phyloP scores from a whole-genome alignment of 2,888 invertebrate genomes.

The Scaptomyza parva region DNA sequence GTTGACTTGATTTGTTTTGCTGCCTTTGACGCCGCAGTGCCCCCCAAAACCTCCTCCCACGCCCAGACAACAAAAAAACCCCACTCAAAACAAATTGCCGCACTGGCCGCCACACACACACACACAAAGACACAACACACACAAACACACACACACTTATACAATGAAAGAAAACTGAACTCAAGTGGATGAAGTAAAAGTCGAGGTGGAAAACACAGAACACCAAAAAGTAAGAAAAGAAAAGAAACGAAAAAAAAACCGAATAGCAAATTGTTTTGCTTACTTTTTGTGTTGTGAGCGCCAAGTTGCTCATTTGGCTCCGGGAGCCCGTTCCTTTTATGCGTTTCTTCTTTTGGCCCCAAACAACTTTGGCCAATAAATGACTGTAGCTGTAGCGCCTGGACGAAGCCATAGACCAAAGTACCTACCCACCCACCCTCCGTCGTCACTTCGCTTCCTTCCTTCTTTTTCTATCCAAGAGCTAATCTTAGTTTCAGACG shows the following conservation, averaged over 20 bases:
- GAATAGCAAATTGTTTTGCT: slow-evolving; percentile 78
- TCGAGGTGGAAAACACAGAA: slow-evolving; percentile 14
- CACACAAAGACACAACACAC: background rate
- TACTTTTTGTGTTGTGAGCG: slow-evolving; percentile 71
- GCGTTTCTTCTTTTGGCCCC: slow-evolving; percentile 54
- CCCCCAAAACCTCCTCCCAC: slow-evolving; percentile 15
- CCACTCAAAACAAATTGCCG: slow-evolving; percentile 81
- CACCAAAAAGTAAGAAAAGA: slow-evolving; percentile 5
- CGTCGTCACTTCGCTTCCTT: background rate
- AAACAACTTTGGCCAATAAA: slow-evolving; percentile 74
- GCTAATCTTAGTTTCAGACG: slow-evolving; percentile 46
- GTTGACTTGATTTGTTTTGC: slow-evolving; percentile 82
- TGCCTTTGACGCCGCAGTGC: slow-evolving; percentile 63
- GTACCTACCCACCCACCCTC: background rate
- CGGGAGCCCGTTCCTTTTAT: slow-evolving; percentile 46
- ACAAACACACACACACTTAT: background rate
- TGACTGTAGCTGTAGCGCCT: slow-evolving; percentile 66
- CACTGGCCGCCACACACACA: slow-evolving; percentile 44
- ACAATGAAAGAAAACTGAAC: background rate
- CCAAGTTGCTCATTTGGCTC: slow-evolving; percentile 78
- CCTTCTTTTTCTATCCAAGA: no score
- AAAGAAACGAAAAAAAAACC: slow-evolving; percentile 20
- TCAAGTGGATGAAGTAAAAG: slow-evolving; percentile 18
- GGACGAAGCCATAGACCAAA: slow-evolving; percentile 35
- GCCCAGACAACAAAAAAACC: slow-evolving; percentile 27